phyloP scores from a whole-genome alignment of 2,888 invertebrate genomes.

The Mythimna ferrago region DNA sequence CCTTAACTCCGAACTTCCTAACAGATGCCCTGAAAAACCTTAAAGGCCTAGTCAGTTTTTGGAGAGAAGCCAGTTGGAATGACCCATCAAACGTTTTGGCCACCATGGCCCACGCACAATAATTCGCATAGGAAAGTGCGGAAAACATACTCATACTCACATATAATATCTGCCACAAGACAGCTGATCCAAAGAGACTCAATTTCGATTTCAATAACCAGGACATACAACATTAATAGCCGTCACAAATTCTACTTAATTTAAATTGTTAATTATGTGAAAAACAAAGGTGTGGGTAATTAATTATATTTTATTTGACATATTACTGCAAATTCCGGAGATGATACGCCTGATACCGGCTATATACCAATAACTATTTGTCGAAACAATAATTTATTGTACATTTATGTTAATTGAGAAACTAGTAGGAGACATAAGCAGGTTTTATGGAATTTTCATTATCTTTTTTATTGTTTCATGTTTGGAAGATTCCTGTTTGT shows the following conservation, averaged over 20 bases:
- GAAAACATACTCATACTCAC: too few relatives aligned
- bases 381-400: conserved; percentile 86
- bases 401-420: conserved; percentile 83
- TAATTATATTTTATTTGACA: conserved; percentile 77
- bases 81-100: too few relatives aligned
- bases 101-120: too few relatives aligned
- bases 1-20: too few relatives aligned
- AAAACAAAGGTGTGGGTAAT: conserved; percentile 75
- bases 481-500: conserved; percentile 68
- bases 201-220: conserved; percentile 41
- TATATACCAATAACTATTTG: conserved; percentile 86
- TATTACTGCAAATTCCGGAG: conserved; percentile 78
- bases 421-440: conserved; percentile 82
- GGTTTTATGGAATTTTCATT: conserved; percentile 87
- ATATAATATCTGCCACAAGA: not conserved
- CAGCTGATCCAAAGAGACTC: conserved; percentile 19
- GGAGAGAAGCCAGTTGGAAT: too few relatives aligned
- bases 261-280: conserved; percentile 58
- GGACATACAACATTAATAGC: conserved; percentile 43
- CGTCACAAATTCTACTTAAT: conserved; percentile 37
- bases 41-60: too few relatives aligned
- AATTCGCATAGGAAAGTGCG: too few relatives aligned
- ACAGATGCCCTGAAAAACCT: too few relatives aligned
- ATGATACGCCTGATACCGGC: conserved; percentile 73
- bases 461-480: conserved; percentile 84